Base-by-base conservation (phyloP, 2,888 invertebrate genomes). In the Aspidiotus rigidus region DNA sequence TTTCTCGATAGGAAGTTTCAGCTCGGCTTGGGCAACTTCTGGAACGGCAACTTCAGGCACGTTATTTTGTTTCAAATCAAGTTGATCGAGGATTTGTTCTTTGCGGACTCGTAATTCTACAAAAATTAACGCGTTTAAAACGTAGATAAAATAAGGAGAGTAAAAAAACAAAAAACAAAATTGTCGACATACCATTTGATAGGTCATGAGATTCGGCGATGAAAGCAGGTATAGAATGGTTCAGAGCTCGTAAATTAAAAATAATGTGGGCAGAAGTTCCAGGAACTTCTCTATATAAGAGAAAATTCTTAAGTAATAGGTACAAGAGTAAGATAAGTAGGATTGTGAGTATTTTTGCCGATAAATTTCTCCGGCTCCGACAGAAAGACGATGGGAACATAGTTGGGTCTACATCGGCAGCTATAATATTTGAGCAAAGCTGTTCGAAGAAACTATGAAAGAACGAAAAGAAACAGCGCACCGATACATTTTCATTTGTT, bases 141-240 rank as follows among this genome's bases (percentile, higher is more conserved):
- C 1, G 5, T 49, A 49, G 11, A 49, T 3, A 13, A 13, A 13
- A 49, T 6, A 6, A 49, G 6, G 49, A 49, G 49, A 49, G 6
- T 13, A 39, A 59, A 39, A 10, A 7, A 3, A 17, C 17, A 3
- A 11, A n/a, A 56, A 56, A 56, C 1, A 16, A 17, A 28, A 1
- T 59, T 3, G 13, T 13, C 17, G 7, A 17, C 16, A 7, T n/a
- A 15, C 28, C 28, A 13, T 17, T 17, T 55, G 16, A 10, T 39
- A 28, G 10, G 28, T 28, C 53, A 16, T 70, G 44, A 44, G 55
- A 57, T 66, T 66, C 66, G 40, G 66, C 66, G 11, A 66, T 66
- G 13, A 66, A 59, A 16, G 49, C 42, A 17, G 66, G 66, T 44
- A 66, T 44, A 59, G 66, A 49, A n/a, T 66, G 59, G 59, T 66